Conservation (phyloP, 2,113 vertebrate species). For the Dasyurus viverrinus region DNA sequence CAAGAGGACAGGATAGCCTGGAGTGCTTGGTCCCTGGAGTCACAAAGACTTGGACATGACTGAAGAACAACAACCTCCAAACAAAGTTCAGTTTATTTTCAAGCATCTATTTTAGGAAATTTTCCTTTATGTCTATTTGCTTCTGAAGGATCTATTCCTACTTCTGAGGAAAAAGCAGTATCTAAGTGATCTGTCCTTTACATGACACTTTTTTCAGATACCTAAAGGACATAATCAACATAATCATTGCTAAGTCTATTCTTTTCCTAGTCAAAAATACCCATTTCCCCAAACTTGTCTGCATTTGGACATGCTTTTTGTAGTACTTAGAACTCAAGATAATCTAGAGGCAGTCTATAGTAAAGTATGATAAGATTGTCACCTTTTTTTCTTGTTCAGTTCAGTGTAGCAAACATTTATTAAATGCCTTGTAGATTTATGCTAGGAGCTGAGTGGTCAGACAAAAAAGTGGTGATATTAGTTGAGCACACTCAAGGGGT, state of each 20-base stretch:
- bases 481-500: not conserved
- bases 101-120: not conserved
- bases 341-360: not conserved
- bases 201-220: not conserved
- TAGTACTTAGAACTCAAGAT: not conserved
- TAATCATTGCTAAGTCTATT: not conserved
- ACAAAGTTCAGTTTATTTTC: not conserved
- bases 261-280: not conserved
- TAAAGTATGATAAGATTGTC: not conserved
- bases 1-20: not conserved
- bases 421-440: not conserved
- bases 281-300: not conserved
- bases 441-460: slow-evolving; percentile 24
- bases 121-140: not conserved
- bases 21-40: not conserved
- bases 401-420: not conserved
- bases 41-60: not conserved
- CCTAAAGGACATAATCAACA: not conserved
- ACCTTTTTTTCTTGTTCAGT: not conserved
- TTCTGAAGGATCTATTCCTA: not conserved
- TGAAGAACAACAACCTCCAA: not conserved
- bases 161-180: not conserved
- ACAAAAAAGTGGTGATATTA: slow-evolving; percentile 13
- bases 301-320: not conserved
- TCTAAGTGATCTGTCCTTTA: not conserved